Evolutionary conservation across 2,113 vertebrate genomes (phyloP), one percentile per base, ranked within the genome.

Genomic region (Sebastes schlegelii): DNA sequence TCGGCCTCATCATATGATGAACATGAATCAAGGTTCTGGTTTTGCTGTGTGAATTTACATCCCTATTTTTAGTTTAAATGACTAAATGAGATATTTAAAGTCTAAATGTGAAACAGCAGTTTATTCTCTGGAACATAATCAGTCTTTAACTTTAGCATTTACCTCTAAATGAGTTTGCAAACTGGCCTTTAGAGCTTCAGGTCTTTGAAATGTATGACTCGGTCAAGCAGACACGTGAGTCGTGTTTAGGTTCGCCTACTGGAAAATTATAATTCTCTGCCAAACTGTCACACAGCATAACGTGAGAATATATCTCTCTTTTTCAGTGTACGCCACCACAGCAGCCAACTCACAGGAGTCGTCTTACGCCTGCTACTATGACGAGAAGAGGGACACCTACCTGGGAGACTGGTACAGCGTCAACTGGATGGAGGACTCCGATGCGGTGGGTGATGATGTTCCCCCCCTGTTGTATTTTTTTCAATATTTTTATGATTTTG

Each of bases 381-480:
- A 99, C 14, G 96, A 97, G 0, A 68, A 92, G 86, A 95, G 98
- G 79, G 90, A 95, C 55, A 99, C 98, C 0, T 99, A 97, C 87
- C 95, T 99, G 93, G 98, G 98, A 3, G 98, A 99, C 94, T 97
- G 94, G 96, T 99, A 99, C 95, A 99, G 98, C 0, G 97, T 99
- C 51, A 98, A 97, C 91, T 99, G 98, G 98, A 98, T 99, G 98
- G 98, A 99, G 78, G 98, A 99, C 90, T 99, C 98, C 0, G 98
- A 99, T 16, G 80, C 87, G 95, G 98, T 98, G 89, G 89, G 95
- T 89, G 54, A 17, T 34, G 45, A 26, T 65, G 21, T 26, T 26
- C 26, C 2, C 10, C 57, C 57, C 10, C 11, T 6, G 57, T 26
- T 26, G 26, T 26, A 26, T 42, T 42, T 34, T 26, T 58, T 10